Evolutionary conservation across 2,888 invertebrate species (phyloP), one percentile per base, ranked within the genome.

Genomic region (Microplitis deprimator): DNA sequence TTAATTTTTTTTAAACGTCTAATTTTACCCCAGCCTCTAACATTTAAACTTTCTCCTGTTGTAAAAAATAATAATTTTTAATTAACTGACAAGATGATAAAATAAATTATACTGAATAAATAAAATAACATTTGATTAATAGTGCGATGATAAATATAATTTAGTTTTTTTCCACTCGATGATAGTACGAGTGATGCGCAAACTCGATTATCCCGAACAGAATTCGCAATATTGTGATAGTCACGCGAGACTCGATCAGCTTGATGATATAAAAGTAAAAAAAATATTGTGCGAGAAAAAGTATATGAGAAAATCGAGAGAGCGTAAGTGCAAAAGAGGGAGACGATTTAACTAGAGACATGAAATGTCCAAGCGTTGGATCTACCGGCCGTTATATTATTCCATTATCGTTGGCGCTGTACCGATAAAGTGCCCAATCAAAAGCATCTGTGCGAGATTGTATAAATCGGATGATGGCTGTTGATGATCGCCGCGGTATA

Each of bases 351-450:
- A 68, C 71, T 75, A 8, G 77, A 75, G 68, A 70, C 71, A 75
- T 70, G 73, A 73, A 73, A 70, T 73, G 59, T 68, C 69, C 77
- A 40, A 67, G 4, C 50, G 73, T 62, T 41, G 69, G 60, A 65
- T 74, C 50, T 68, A 77, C 73, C 65, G 62, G 67, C 76, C 73
- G 77, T 79, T 79, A 77, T 77, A 79, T 29, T 29, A 29, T 80
- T 79, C 78, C 72, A 80, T 81, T 79, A 80, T 81, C 77, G 77
- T 72, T 75, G 60, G 79, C 78, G 62, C 65, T 67, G 38, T 69
- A 74, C 40, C 77, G 79, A 79, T 80, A 75, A 79, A 79, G 77
- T 79, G 75, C 76, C 75, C 80, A 80, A 81, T 80, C 79, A 76
- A 67, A 73, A 77, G 62, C 79, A 80, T 79, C 79, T 79, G 77